phyloP scores from a whole-genome alignment of 2,888 invertebrate species.

The Synanthedon vespiformis region DNA sequence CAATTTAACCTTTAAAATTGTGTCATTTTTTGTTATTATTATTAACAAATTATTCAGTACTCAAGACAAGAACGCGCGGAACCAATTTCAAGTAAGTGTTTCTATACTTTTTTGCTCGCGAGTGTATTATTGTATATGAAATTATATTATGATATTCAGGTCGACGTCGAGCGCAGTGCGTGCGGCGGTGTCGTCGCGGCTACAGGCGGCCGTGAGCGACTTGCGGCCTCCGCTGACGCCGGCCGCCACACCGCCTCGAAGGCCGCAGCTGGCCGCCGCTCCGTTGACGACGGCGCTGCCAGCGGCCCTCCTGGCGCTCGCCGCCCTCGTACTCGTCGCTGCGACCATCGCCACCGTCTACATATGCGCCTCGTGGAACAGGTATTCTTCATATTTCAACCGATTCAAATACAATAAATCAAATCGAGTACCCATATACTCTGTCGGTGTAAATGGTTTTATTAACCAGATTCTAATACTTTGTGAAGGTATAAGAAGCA shows the following conservation, averaged over 20 bases:
- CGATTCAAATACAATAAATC: too few relatives aligned
- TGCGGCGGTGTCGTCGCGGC: conserved; percentile 26
- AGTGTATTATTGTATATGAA: too few relatives aligned
- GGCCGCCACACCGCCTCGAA: conserved; percentile 17
- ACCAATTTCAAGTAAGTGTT: too few relatives aligned
- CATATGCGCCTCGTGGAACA: conserved; percentile 94
- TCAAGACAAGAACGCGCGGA: too few relatives aligned
- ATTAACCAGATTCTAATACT: too few relatives aligned
- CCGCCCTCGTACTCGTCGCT: conserved; percentile 88
- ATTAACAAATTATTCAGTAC: too few relatives aligned
- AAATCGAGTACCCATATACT: too few relatives aligned
- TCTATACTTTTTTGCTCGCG: too few relatives aligned
- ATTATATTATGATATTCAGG: conserved; percentile 14
- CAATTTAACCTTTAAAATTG: too few relatives aligned
- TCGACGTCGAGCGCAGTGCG: conserved; percentile 35
- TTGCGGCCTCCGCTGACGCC: conserved; percentile 63
- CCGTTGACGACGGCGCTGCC: conserved; percentile 80
- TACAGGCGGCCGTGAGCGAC: conserved; percentile 69
- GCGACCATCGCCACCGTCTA: conserved; percentile 91
- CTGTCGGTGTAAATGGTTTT: too few relatives aligned
- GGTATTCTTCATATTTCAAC: conserved; percentile 54
- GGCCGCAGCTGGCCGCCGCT: conserved; percentile 38
- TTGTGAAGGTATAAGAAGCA: conserved; percentile 91
- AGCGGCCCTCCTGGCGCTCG: conserved; percentile 88
- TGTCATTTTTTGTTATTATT: too few relatives aligned